These are phyloP conservation scores for Coboldia fuscipes DNA, from an alignment of 1,140 invertebrate genomes.

Conservation along the genomic window DNA sequence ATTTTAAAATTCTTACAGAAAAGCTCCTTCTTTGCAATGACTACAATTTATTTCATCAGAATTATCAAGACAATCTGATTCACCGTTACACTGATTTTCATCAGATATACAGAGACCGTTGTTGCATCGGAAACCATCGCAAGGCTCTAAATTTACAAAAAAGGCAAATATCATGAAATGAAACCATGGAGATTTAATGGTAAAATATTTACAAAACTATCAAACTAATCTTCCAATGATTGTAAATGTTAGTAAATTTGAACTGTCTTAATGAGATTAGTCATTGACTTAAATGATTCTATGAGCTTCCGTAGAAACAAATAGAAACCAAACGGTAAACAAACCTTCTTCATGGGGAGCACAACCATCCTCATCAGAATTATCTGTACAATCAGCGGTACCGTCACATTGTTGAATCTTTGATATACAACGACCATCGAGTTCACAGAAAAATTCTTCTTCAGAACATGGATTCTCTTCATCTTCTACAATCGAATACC, in stretches of 20 bases:
- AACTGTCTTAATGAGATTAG: too few relatives aligned
- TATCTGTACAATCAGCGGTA: slow-evolving; percentile 41
- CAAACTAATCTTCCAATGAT: too few relatives aligned
- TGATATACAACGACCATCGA: slow-evolving; percentile 21
- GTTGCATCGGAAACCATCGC: slow-evolving; percentile 25
- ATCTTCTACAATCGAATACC: too few relatives aligned
- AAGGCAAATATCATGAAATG: not conserved
- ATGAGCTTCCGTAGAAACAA: slow-evolving; percentile 5
- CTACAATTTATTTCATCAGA: slow-evolving; percentile 50
- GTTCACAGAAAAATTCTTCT: slow-evolving; percentile 18
- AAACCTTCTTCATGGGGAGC: slow-evolving; percentile 4
- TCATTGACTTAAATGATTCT: slow-evolving; percentile 15
- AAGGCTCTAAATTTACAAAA: slow-evolving; percentile 9
- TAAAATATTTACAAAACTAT: too few relatives aligned
- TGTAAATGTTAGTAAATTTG: too few relatives aligned
- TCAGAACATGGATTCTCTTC: slow-evolving; percentile 10
- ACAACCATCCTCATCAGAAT: slow-evolving; percentile 47
- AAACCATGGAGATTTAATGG: too few relatives aligned
- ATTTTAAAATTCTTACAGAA: slow-evolving; percentile 13
- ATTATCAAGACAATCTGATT: slow-evolving; percentile 45
- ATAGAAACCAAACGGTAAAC: not conserved
- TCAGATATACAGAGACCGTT: slow-evolving; percentile 43
- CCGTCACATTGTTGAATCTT: slow-evolving; percentile 39
- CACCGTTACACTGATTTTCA: slow-evolving; percentile 50
- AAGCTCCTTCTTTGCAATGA: slow-evolving; percentile 14